phyloP scores from a whole-genome alignment of 23 tunicate species.

The Corella eumyota region DNA sequence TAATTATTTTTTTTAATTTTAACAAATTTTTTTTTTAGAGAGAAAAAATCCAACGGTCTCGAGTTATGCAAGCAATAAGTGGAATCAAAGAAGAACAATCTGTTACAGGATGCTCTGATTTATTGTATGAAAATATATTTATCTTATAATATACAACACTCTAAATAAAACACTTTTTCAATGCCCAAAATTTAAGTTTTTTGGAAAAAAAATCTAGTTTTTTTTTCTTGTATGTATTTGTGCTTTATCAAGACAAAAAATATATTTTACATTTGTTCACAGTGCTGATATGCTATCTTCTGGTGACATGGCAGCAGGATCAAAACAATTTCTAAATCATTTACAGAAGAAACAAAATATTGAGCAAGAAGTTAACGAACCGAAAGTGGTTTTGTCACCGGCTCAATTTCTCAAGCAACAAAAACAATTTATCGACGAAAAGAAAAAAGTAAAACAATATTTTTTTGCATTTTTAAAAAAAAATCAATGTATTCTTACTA shows the following conservation, averaged over 20 bases:
- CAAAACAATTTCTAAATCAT: conserved; percentile 71
- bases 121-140: conserved; percentile 38
- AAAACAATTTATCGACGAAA: conserved; percentile 18
- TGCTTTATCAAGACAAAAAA: too few species aligned
- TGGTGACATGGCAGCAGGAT: conserved; percentile 76
- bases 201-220: too few species aligned
- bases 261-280: too few species aligned
- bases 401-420: conserved; percentile 41
- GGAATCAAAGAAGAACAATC: conserved; percentile 70
- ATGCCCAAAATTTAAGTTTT: too few species aligned
- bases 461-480: too few species aligned
- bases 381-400: conserved; percentile 13
- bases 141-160: too few species aligned
- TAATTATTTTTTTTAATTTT: too few species aligned
- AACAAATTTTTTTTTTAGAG: too few species aligned
- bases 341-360: conserved; percentile 28
- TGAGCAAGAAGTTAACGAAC: conserved; percentile 2
- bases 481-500: too few species aligned
- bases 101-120: conserved; percentile 59
- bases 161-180: too few species aligned
- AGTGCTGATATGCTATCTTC: conserved; percentile 69
- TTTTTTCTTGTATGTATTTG: too few species aligned
- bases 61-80: conserved; percentile 65
- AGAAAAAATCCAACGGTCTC: conserved; percentile 29
- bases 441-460: conserved; percentile 1